Evolutionary conservation across 1,140 invertebrate genomes (phyloP).

Genomic region (Chelonus insularis): DNA sequence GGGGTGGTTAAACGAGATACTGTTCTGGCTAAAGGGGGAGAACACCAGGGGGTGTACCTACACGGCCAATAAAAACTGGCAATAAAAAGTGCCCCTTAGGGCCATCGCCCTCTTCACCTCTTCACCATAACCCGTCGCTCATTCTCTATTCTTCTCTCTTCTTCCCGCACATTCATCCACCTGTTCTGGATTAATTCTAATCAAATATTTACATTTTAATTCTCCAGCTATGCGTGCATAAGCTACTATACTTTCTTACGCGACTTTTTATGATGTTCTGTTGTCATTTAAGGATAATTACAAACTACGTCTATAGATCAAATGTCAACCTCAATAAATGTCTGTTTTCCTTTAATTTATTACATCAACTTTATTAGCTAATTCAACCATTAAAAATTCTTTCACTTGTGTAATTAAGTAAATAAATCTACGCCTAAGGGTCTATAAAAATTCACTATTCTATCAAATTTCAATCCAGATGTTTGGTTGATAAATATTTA

Average conservation of each 20-base stretch:
- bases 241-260: constrained; percentile 21
- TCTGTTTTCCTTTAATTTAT: no score
- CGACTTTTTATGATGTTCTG: constrained; percentile 29
- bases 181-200: constrained; percentile 46
- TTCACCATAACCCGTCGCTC: constrained; percentile 23
- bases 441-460: no score
- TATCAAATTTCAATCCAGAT: no score
- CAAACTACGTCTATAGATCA: constrained; percentile 41
- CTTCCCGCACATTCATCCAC: constrained; percentile 26
- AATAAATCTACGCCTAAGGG: no score
- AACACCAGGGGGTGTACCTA: constrained; percentile 39
- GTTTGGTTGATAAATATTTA: no score
- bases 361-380: no score
- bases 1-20: constrained; percentile 14
- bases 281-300: constrained; percentile 46
- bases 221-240: constrained; percentile 33
- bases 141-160: constrained; percentile 29
- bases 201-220: constrained; percentile 59
- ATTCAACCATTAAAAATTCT: no score
- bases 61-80: constrained; percentile 59
- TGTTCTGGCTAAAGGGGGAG: constrained; percentile 4
- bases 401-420: no score
- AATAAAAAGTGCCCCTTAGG: constrained; percentile 60
- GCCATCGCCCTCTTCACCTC: constrained; percentile 38
- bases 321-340: neutral